Percentiles rank a stretch among this genome's conserved stretches.
These are phyloP conservation scores for Acrobasis suavella DNA, from an alignment of 2,888 invertebrate genomes.

Conservation along the genomic window DNA sequence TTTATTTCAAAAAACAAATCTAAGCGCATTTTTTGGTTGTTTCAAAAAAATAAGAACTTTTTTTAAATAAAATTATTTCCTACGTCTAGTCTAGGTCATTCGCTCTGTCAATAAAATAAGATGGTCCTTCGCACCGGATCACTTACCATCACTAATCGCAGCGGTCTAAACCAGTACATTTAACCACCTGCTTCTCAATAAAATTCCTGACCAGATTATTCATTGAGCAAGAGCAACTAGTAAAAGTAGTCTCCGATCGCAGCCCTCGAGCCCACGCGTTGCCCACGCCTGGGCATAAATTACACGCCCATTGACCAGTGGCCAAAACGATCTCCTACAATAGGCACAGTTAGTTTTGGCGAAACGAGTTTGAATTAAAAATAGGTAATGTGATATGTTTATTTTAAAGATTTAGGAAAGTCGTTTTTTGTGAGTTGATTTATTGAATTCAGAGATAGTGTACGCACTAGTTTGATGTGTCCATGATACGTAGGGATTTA, in stretches of 20 bases:
- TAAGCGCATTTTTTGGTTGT: no score
- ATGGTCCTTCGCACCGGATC: constrained; percentile 2
- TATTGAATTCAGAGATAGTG: background rate
- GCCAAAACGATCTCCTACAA: constrained; percentile 69
- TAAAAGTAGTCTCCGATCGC: constrained; percentile 51
- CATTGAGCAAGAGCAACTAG: constrained; percentile 50
- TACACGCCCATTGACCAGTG: constrained; percentile 66
- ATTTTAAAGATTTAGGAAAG: constrained; percentile 4
- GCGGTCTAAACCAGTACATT: constrained; percentile 2
- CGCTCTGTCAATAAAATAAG: background rate
- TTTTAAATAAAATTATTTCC: no score
- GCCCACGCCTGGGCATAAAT: constrained; percentile 51
- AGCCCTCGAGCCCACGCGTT: constrained; percentile 47
- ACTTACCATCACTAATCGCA: background rate
- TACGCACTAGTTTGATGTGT: background rate
- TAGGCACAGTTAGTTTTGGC: constrained; percentile 29
- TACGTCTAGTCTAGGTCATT: no score
- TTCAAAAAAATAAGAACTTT: no score
- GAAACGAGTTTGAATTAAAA: constrained; percentile 28
- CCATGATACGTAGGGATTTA: no score
- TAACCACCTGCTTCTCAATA: constrained; percentile 17
- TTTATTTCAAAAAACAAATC: no score
- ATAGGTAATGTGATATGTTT: background rate
- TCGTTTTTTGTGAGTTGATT: constrained; percentile 1
- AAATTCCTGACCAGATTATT: constrained; percentile 20